Evolutionary conservation across 2,797 vertebrate genomes (phyloP), one percentile per base, ranked within the genome.

Genomic region (Siniperca obscura): DNA sequence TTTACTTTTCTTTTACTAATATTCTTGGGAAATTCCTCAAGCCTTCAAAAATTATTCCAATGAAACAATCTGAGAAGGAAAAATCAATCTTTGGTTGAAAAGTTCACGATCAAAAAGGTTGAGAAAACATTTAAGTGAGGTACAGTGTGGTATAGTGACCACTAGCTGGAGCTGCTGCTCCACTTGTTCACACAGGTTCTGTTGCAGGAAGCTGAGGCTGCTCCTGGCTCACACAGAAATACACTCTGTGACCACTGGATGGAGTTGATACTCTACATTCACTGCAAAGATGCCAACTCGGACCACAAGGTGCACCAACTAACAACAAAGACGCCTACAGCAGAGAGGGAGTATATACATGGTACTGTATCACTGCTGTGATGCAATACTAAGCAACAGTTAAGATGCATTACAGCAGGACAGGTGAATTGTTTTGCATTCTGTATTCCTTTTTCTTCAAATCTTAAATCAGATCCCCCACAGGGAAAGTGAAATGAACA

Each of bases 81-180:
- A 62, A 40, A 72, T 14, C 34, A 17, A 42, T 62, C 19, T 66
- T 14, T 60, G 22, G 3, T 48, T 17, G 13, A 19, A 30, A 66
- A 4, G 22, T 36, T 25, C 1, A 22, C 19, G 25, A 53, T 1
- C 40, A 40, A 40, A 64, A 22, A 7, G 17, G 9, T 25, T 7
- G 11, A 46, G 0, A 25, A 25, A n/a, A 22, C 7, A 6, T 25
- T 19, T 1, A 4, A 22, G 42, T 30, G 21, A 60, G 50, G n/a
- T 13, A 14, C 59, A 65, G 0, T 86, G 60, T 27, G 7, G 9
- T 10, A 13, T n/a, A 22, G 19, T 81, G 76, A 30, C 89, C 93
- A 90, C 84, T 71, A 91, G 93, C 52, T 82, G 88, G 91, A 40
- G 90, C 9, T 60, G 68, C 72, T 85, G 56, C 73, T 19, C 61